Conservation (phyloP, 2,797 vertebrate species). For the Cryptoprocta ferox region DNA sequence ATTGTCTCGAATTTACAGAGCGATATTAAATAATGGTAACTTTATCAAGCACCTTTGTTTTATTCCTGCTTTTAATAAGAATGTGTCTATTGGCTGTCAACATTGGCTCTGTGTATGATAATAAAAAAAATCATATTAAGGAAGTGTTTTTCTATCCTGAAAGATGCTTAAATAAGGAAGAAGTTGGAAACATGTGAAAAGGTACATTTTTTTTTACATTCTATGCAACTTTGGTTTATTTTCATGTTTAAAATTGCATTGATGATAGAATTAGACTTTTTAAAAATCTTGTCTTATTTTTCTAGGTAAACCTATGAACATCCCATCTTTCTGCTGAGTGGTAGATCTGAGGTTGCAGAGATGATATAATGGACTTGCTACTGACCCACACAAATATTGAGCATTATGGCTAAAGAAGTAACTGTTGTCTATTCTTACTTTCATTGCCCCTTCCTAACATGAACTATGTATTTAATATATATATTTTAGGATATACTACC, state of each 20-base stretch:
- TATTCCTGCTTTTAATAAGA: neutral
- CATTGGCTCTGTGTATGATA: neutral
- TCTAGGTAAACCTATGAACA: neutral
- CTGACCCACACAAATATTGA: neutral
- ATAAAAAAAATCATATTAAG: neutral
- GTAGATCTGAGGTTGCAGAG: neutral
- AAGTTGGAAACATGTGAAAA: neutral
- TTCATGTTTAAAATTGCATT: neutral
- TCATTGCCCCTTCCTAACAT: neutral
- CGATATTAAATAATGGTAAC: neutral
- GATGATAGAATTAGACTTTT: neutral
- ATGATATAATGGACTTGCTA: neutral
- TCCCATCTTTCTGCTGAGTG: neutral
- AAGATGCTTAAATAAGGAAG: neutral
- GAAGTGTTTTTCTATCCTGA: neutral
- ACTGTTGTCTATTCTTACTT: neutral
- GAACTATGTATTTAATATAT: neutral
- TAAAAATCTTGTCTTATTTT: neutral
- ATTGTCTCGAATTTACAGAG: neutral
- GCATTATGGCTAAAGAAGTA: neutral
- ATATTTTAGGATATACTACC: neutral
- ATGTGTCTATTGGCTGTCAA: neutral
- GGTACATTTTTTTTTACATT: neutral
- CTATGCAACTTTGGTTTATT: neutral
- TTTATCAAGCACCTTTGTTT: neutral